Evolutionary conservation across 2,888 invertebrate genomes (phyloP).

Genomic region (Meteorus colon): DNA sequence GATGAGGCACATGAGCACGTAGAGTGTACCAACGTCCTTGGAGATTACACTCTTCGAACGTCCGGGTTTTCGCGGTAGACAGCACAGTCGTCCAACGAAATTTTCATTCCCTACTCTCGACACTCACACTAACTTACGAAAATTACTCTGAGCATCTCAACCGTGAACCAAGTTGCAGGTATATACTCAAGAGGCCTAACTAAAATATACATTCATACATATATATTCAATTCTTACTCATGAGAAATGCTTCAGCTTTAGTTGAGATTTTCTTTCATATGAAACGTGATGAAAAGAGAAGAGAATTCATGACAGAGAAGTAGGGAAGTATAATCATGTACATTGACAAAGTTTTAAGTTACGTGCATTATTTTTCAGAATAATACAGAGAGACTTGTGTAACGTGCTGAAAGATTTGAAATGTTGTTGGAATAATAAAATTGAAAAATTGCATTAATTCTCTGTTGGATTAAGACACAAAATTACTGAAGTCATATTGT

Average conservation of each 20-base stretch:
- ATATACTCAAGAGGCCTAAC: conserved; percentile 6
- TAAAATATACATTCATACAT: neutral
- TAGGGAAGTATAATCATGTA: neutral
- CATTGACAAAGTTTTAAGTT: too few relatives aligned
- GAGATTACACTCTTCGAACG: conserved; percentile 32
- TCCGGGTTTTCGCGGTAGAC: conserved; percentile 25
- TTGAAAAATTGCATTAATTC: too few relatives aligned
- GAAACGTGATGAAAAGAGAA: neutral
- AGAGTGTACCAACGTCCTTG: conserved; percentile 20
- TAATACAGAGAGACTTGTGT: too few relatives aligned
- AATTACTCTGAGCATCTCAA: conserved; percentile 28
- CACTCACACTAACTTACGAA: neutral
- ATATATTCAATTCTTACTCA: neutral
- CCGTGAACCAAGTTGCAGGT: conserved; percentile 23
- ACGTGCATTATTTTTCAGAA: too few relatives aligned
- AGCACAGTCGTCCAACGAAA: conserved; percentile 10
- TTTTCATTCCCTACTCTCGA: neutral
- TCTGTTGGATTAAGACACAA: too few relatives aligned
- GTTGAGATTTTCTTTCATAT: neutral
- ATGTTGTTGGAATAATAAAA: too few relatives aligned
- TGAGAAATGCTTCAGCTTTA: neutral
- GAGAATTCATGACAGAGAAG: neutral
- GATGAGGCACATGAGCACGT: neutral
- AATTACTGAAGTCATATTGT: too few relatives aligned
- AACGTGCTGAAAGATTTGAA: too few relatives aligned